These are phyloP conservation scores for Poecile atricapillus DNA, from an alignment of 2,113 vertebrate genomes.

Conservation along the genomic window DNA sequence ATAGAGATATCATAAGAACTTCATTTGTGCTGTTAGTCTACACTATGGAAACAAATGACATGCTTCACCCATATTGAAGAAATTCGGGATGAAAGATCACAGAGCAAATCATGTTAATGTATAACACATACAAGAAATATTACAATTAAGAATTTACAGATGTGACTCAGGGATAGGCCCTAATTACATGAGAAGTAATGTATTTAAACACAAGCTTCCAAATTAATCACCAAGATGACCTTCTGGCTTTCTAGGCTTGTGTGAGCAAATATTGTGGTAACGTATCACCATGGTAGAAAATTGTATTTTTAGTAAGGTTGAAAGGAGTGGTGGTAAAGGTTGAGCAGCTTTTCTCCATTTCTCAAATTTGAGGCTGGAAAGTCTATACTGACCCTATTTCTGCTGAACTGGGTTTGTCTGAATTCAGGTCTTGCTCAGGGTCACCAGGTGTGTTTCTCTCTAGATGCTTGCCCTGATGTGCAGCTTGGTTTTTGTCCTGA, in stretches of 20 bases:
- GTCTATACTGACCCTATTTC: neutral
- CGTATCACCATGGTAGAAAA: neutral
- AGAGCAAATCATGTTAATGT: neutral
- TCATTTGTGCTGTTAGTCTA: neutral
- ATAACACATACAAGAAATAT: neutral
- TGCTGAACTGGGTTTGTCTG: neutral
- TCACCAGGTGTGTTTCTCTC: neutral
- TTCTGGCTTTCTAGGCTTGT: neutral
- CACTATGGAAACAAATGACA: neutral
- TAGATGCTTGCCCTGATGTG: rapidly evolving
- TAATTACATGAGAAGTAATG: neutral
- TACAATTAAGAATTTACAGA: conserved; percentile 4
- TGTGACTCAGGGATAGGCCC: neutral
- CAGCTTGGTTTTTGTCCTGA: neutral
- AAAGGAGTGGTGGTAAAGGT: neutral
- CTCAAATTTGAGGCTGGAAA: neutral
- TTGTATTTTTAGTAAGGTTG: neutral
- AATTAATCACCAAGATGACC: neutral
- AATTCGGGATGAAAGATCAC: neutral
- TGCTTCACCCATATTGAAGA: conserved; percentile 2
- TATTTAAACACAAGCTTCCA: neutral
- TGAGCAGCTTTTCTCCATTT: neutral
- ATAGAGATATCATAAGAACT: neutral
- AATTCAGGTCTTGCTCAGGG: neutral
- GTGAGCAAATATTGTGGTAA: neutral